These are phyloP conservation scores for Xenopus borealis DNA, from an alignment of 2,113 vertebrate species.

Conservation along the genomic window DNA sequence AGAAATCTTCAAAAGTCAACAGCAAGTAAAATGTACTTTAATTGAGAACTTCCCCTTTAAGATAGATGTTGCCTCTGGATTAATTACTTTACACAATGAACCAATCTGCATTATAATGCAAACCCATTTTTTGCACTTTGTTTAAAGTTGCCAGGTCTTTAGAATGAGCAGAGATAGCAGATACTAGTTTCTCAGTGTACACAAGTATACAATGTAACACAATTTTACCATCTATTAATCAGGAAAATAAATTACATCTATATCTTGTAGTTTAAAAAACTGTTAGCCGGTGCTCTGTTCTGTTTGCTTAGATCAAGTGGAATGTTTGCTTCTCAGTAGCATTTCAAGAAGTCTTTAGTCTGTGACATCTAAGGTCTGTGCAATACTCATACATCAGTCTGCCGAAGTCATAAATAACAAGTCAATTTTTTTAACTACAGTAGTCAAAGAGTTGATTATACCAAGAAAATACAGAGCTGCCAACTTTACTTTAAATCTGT, in stretches of 20 bases:
- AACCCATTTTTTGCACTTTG: too few relatives aligned
- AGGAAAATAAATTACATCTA: slow-evolving; percentile 50
- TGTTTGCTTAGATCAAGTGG: slow-evolving; percentile 52
- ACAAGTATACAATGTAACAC: not conserved
- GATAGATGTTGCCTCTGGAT: too few relatives aligned
- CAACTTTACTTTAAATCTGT: slow-evolving; percentile 56
- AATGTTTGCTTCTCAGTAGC: slow-evolving; percentile 54
- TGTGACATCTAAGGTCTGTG: slow-evolving; percentile 59
- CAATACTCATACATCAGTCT: slow-evolving; percentile 57
- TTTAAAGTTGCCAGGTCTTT: too few relatives aligned
- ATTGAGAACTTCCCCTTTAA: too few relatives aligned
- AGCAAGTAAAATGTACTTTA: too few relatives aligned
- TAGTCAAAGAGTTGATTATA: slow-evolving; percentile 62
- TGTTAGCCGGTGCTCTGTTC: slow-evolving; percentile 47
- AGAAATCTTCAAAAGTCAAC: too few relatives aligned
- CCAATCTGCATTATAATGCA: too few relatives aligned
- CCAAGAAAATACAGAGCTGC: slow-evolving; percentile 61
- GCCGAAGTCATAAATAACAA: slow-evolving; percentile 56
- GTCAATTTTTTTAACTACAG: slow-evolving; percentile 61
- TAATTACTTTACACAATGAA: too few relatives aligned
- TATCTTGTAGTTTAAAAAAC: slow-evolving; percentile 51
- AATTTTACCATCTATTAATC: slow-evolving; percentile 44
- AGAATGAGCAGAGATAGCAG: too few relatives aligned
- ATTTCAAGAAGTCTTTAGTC: slow-evolving; percentile 54
- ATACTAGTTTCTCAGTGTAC: too few relatives aligned